phyloP scores from a whole-genome alignment of 2,797 vertebrate species.

The Phoxinus dragarum region DNA sequence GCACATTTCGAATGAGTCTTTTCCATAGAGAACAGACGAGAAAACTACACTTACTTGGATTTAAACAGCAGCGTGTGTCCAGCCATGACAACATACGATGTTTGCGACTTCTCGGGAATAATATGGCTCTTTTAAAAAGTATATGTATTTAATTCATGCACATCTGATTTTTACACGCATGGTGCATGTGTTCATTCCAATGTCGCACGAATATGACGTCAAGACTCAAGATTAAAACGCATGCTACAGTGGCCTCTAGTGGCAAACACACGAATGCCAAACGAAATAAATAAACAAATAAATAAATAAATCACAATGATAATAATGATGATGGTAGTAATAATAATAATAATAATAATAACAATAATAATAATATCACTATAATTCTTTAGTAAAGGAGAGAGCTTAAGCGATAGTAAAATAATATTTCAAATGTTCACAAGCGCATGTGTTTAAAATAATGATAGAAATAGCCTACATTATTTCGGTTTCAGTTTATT shows the following conservation, averaged over 20 bases:
- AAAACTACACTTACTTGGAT: slow-evolving; percentile 77
- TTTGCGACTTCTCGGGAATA: not conserved
- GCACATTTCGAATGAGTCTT: slow-evolving; percentile 44
- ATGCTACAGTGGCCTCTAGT: not conserved
- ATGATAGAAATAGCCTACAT: not conserved
- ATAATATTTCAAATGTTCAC: not conserved
- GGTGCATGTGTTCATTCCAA: slow-evolving; percentile 41
- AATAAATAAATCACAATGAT: too few species aligned
- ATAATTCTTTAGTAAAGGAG: too few species aligned
- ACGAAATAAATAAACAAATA: not conserved
- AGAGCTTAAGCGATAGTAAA: too few species aligned
- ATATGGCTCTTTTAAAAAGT: not conserved
- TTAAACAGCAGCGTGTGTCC: slow-evolving; percentile 75
- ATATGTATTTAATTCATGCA: not conserved
- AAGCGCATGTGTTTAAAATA: not conserved
- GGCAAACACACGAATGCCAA: not conserved
- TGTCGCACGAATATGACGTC: slow-evolving; percentile 54
- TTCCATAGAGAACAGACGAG: too few species aligned
- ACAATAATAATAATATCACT: too few species aligned
- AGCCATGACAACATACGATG: slow-evolving; percentile 67
- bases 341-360: too few species aligned
- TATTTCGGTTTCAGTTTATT: not conserved
- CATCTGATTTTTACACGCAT: slow-evolving; percentile 25
- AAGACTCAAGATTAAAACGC: not conserved
- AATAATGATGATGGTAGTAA: too few species aligned